These are phyloP conservation scores for Amblyjoppa proteus DNA, from an alignment of 2,888 invertebrate genomes.

Conservation along the genomic window DNA sequence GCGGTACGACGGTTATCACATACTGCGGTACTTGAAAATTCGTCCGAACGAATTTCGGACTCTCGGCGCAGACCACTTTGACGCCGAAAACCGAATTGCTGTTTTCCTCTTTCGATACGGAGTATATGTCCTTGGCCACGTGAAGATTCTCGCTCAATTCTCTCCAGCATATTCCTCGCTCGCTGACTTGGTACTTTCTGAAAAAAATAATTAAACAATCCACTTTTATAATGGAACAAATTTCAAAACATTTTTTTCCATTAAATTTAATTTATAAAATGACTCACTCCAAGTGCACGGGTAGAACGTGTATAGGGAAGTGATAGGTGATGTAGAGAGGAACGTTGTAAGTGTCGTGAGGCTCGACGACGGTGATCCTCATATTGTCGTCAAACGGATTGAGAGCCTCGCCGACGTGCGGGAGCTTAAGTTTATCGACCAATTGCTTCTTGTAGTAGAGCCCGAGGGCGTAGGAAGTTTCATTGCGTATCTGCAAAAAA, in stretches of 20 bases:
- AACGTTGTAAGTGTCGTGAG: slow-evolving; percentile 91
- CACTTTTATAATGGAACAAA: neutral
- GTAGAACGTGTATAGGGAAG: slow-evolving; percentile 91
- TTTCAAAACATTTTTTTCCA: slow-evolving; percentile 3
- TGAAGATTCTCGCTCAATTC: slow-evolving; percentile 90
- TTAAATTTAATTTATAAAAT: slow-evolving; percentile 12
- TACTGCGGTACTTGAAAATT: slow-evolving; percentile 89
- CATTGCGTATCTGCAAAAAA: slow-evolving; percentile 89
- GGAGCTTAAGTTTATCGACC: slow-evolving; percentile 88
- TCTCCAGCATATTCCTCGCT: slow-evolving; percentile 92
- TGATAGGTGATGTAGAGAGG: slow-evolving; percentile 93
- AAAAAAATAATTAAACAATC: slow-evolving; percentile 62
- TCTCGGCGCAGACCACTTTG: slow-evolving; percentile 85
- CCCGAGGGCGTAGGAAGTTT: slow-evolving; percentile 91
- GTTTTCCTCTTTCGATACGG: slow-evolving; percentile 87
- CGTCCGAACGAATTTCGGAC: slow-evolving; percentile 75
- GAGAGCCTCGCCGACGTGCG: slow-evolving; percentile 88
- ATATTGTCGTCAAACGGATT: slow-evolving; percentile 92
- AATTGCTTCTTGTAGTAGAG: slow-evolving; percentile 91
- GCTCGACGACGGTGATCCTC: slow-evolving; percentile 90
- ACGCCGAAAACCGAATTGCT: slow-evolving; percentile 88
- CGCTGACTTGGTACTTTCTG: slow-evolving; percentile 90
- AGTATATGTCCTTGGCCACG: slow-evolving; percentile 89
- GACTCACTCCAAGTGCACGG: slow-evolving; percentile 91
- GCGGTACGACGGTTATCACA: slow-evolving; percentile 90